Evolutionary conservation across 2,113 vertebrate species (phyloP).

Genomic region (Carassius carassius): DNA sequence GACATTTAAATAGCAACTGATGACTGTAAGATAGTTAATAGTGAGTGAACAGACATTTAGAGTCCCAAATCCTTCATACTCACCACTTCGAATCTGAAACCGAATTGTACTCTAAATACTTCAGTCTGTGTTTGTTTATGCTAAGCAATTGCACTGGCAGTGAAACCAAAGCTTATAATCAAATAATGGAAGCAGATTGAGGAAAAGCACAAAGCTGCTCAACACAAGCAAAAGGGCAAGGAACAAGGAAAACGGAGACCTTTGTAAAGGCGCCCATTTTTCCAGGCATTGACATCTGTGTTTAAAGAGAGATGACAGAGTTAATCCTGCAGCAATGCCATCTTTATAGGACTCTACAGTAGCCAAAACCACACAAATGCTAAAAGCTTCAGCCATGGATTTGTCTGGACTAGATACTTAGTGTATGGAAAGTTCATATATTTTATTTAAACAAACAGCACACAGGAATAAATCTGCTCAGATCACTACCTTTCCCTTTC

Average conservation of each 20-base stretch:
- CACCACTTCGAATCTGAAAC: slow-evolving; percentile 39
- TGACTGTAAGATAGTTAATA: slow-evolving; percentile 43
- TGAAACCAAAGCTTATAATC: slow-evolving; percentile 45
- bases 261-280: slow-evolving; percentile 93
- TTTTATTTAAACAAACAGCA: not conserved
- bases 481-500: not conserved
- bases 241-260: slow-evolving; percentile 83
- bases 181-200: slow-evolving; percentile 42
- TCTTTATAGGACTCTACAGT: slow-evolving; percentile 12
- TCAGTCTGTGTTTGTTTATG: not conserved
- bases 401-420: no score
- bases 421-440: not conserved
- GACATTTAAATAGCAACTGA: not conserved
- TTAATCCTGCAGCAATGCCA: slow-evolving; percentile 63
- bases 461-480: not conserved
- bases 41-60: not conserved
- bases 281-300: slow-evolving; percentile 91
- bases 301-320: slow-evolving; percentile 89
- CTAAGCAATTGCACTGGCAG: slow-evolving; percentile 48
- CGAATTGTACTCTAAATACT: not conserved
- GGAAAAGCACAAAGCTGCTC: slow-evolving; percentile 51
- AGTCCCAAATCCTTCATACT: not conserved
- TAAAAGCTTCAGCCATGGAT: slow-evolving; percentile 23
- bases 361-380: slow-evolving; percentile 43
- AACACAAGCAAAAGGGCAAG: slow-evolving; percentile 57